Conservation (phyloP, 2,113 vertebrate genomes). For the Pleuronectes platessa region DNA sequence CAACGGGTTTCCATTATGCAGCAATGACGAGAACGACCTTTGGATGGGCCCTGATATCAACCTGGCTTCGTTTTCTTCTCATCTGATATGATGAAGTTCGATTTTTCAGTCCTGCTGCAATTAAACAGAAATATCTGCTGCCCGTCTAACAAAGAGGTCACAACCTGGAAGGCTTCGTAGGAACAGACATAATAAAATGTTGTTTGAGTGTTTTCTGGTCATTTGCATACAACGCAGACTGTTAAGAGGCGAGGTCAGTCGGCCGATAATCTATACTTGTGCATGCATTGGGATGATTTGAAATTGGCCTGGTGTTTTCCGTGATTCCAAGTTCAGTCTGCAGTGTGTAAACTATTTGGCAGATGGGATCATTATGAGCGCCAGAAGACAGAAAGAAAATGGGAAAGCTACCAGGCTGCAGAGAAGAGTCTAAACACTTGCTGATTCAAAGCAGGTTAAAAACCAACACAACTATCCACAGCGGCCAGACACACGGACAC, state of each 20-base stretch:
- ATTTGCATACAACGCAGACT: conserved; percentile 15
- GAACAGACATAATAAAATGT: conserved; percentile 37
- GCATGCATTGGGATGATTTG: conserved; percentile 34
- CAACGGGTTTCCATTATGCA: conserved; percentile 33
- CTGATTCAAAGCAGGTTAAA: conserved; percentile 56
- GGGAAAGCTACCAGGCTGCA: conserved; percentile 41
- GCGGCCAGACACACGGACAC: conserved; percentile 24
- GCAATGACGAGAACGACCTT: conserved; percentile 29
- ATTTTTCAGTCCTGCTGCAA: conserved; percentile 23
- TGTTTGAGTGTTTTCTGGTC: conserved; percentile 35
- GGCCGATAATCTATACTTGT: conserved; percentile 34
- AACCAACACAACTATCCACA: conserved; percentile 23
- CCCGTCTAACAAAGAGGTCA: conserved; percentile 26
- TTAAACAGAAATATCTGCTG: conserved; percentile 27
- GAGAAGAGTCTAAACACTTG: conserved; percentile 56
- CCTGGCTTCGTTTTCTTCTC: conserved; percentile 27
- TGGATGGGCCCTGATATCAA: conserved; percentile 22
- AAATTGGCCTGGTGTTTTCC: conserved; percentile 31
- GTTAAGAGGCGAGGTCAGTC: conserved; percentile 10
- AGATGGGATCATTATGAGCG: conserved; percentile 23
- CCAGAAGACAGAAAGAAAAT: conserved; percentile 33
- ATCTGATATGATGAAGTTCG: conserved; percentile 36
- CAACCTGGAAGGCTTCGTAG: conserved; percentile 20
- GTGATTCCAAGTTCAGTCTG: conserved; percentile 37
- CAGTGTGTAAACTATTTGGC: conserved; percentile 57